These are phyloP conservation scores for Hylomyscus alleni DNA, from an alignment of 2,797 vertebrate species.

Conservation along the genomic window DNA sequence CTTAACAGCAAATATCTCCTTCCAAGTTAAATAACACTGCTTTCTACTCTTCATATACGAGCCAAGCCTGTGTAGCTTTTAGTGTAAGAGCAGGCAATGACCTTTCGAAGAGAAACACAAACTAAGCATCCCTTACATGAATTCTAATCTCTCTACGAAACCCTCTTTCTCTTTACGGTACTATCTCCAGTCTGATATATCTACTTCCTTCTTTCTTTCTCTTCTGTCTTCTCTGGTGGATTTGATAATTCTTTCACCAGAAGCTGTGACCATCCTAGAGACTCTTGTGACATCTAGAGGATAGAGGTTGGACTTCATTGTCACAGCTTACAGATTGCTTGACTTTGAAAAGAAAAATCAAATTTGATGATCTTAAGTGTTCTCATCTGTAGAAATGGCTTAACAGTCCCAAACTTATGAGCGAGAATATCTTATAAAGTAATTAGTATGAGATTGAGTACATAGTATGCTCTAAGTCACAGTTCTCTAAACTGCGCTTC, in stretches of 20 bases:
- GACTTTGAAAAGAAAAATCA: neutral
- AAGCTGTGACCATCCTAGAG: neutral
- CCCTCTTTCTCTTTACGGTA: neutral
- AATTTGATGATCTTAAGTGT: slow-evolving; percentile 41
- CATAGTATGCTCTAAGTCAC: neutral
- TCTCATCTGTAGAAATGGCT: neutral
- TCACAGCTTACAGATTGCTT: neutral
- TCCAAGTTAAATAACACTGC: neutral
- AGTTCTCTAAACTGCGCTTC: neutral
- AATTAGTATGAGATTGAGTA: neutral
- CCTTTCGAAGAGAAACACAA: neutral
- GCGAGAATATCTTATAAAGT: neutral
- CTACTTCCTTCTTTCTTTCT: neutral
- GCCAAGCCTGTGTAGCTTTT: neutral
- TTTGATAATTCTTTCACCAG: neutral
- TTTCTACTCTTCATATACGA: neutral
- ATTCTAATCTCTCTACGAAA: neutral
- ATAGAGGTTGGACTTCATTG: neutral
- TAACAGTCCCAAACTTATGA: neutral
- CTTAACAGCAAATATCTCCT: neutral
- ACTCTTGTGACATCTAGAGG: neutral
- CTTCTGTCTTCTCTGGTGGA: neutral
- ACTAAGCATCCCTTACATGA: neutral
- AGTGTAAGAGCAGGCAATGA: neutral
- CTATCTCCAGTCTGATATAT: neutral